Conservation (phyloP, 2,797 vertebrate genomes). For the Anableps anableps region DNA sequence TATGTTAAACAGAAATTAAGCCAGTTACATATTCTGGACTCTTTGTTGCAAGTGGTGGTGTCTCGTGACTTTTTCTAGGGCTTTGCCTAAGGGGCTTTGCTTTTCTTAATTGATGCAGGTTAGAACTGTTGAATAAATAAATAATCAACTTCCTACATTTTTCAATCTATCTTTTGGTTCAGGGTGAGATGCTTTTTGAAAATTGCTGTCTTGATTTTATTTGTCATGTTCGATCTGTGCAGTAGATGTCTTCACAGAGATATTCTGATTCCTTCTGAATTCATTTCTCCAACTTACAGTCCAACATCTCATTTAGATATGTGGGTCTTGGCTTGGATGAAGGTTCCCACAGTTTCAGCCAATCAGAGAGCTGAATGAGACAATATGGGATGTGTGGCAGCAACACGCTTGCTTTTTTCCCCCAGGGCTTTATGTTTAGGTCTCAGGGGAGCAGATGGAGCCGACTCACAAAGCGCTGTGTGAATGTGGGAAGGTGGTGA, state of each 20-base stretch:
- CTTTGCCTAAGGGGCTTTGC: background rate
- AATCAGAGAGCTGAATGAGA: conserved; percentile 1
- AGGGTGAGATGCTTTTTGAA: conserved; percentile 53
- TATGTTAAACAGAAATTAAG: background rate
- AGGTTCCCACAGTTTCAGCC: conserved; percentile 24
- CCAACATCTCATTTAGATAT: background rate
- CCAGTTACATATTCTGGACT: background rate
- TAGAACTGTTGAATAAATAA: background rate
- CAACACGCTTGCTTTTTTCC: conserved; percentile 31
- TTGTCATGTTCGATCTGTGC: conserved; percentile 61
- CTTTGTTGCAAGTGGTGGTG: no score
- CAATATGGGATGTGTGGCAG: conserved; percentile 26
- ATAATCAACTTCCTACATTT: background rate
- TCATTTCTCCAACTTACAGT: background rate
- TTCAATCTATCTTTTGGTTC: conserved; percentile 40
- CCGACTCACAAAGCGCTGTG: conserved; percentile 36
- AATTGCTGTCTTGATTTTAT: conserved; percentile 64
- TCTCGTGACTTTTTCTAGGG: background rate
- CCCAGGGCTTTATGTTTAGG: conserved; percentile 47
- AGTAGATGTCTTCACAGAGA: conserved; percentile 55
- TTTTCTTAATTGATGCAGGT: background rate
- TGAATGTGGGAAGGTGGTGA: conserved; percentile 71
- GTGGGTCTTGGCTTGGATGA: conserved; percentile 16
- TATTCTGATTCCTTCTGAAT: conserved; percentile 1
- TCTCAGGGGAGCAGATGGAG: conserved; percentile 64